Percentiles rank a stretch among this genome's conserved stretches.
These are phyloP conservation scores for Drosophila baimaii DNA, from an alignment of 1,140 invertebrate species.

Conservation along the genomic window DNA sequence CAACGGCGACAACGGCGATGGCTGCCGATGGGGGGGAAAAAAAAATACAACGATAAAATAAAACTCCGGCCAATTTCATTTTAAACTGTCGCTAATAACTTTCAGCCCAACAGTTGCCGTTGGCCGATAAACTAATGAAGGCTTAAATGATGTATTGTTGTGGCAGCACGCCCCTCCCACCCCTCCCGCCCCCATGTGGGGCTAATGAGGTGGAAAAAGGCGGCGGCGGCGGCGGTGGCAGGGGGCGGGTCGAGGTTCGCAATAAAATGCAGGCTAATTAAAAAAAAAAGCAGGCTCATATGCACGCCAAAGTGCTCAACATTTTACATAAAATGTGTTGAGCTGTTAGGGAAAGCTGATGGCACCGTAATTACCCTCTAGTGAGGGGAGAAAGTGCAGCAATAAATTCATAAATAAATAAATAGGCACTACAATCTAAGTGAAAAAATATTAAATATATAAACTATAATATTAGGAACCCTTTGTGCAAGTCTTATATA, in stretches of 20 bases:
- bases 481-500: background rate
- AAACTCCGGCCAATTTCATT: conserved; percentile 67
- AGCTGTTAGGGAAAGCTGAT: background rate
- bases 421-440: background rate
- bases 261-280: conserved; percentile 81
- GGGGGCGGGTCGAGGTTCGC: conserved; percentile 11
- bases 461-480: background rate
- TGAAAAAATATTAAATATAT: background rate
- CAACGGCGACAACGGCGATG: conserved; percentile 4
- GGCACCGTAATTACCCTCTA: background rate
- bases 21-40: conserved; percentile 13
- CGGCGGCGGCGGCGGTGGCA: no score
- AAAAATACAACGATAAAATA: conserved; percentile 38
- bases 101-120: conserved; percentile 59
- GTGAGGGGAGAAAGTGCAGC: background rate
- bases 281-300: conserved; percentile 42
- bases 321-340: conserved; percentile 68
- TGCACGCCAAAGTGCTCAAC: conserved; percentile 27
- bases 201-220: conserved; percentile 32
- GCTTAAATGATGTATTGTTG: conserved; percentile 79
- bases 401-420: background rate
- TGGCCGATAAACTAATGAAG: conserved; percentile 77
- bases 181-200: background rate
- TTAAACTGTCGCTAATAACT: conserved; percentile 82
- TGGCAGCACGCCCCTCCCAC: conserved; percentile 22